Evolutionary conservation across 2,797 vertebrate genomes (phyloP).

Genomic region (Parauchenoglanis ngamensis): DNA sequence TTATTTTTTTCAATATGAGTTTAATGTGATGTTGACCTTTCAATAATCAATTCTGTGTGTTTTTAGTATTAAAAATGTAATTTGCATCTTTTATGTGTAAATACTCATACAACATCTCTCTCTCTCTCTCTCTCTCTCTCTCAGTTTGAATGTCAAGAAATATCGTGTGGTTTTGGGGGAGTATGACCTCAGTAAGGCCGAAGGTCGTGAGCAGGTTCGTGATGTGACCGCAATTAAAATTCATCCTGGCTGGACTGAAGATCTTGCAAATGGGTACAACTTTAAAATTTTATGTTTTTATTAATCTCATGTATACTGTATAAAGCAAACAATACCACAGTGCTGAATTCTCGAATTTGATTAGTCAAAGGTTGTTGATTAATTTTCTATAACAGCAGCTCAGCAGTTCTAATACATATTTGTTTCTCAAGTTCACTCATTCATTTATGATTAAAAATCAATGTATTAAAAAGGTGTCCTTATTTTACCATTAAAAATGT

Average conservation of each 20-base stretch:
- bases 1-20: neutral
- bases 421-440: neutral
- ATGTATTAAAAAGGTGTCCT: neutral
- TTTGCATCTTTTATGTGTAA: neutral
- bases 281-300: neutral
- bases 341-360: neutral
- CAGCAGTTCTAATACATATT: neutral
- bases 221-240: conserved; percentile 58
- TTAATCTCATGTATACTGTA: neutral
- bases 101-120: neutral
- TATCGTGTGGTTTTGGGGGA: conserved; percentile 68
- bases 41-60: neutral
- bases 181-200: conserved; percentile 54
- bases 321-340: neutral
- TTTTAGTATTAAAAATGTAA: neutral
- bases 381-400: neutral
- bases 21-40: neutral
- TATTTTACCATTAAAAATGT: neutral
- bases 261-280: conserved; percentile 64
- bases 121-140: too few relatives aligned
- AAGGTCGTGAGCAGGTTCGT: conserved; percentile 63
- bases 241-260: conserved; percentile 66
- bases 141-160: conserved; percentile 54
- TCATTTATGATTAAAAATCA: neutral
- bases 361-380: neutral